A percentile compares a stretch with the other conserved stretches of the same genome.
Evolutionary conservation across 1,140 invertebrate genomes (phyloP).

Genomic region (Drosophila willistoni): DNA sequence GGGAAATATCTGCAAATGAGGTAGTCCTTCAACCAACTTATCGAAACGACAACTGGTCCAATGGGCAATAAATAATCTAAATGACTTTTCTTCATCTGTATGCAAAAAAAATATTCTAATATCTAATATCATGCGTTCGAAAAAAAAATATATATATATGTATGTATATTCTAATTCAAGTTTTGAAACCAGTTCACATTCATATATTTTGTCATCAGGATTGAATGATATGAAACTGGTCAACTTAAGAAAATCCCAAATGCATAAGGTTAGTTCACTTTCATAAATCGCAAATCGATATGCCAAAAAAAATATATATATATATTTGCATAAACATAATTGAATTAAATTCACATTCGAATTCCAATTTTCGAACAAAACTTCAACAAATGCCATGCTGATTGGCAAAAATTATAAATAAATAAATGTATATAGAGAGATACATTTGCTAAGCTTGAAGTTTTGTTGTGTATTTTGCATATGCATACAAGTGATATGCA

Average conservation of each 20-base stretch:
- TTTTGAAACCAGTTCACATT: constrained; percentile 32
- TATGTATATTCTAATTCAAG: constrained; percentile 19
- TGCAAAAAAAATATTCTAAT: constrained; percentile 10
- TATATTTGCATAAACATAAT: constrained; percentile 18
- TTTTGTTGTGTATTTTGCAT: background rate
- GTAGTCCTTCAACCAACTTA: constrained; percentile 10
- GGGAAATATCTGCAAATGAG: constrained; percentile 13
- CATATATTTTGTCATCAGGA: constrained; percentile 17
- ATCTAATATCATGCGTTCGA: background rate
- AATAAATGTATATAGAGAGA: background rate
- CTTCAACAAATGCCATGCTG: constrained; percentile 12
- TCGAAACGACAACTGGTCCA: background rate
- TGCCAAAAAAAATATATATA: background rate
- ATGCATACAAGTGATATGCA: constrained; percentile 1
- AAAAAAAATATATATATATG: too few relatives aligned
- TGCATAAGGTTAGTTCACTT: constrained; percentile 15
- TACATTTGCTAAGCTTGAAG: constrained; percentile 7
- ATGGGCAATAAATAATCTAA: constrained; percentile 13
- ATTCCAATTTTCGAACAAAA: constrained; percentile 9
- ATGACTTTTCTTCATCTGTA: constrained; percentile 12
- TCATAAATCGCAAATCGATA: background rate
- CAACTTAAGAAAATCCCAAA: constrained; percentile 19
- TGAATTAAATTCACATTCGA: constrained; percentile 21
- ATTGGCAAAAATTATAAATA: constrained; percentile 13
- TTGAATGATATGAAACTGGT: constrained; percentile 19